phyloP scores from a whole-genome alignment of 2,797 vertebrate species.

The Tragopan temminckii region DNA sequence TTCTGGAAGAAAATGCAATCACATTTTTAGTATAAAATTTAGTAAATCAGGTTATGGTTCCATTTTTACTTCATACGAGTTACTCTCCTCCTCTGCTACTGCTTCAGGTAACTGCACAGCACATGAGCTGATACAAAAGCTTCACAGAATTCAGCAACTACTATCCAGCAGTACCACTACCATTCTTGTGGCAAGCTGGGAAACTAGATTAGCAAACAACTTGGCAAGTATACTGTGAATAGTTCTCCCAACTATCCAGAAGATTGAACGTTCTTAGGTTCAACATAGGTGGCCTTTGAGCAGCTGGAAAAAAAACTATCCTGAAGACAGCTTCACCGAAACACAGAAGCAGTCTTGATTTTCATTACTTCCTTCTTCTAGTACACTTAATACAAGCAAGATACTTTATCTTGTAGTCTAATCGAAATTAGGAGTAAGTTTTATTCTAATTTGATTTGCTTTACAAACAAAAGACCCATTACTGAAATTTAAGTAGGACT shows the following conservation, averaged over 20 bases:
- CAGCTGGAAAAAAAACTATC: neutral
- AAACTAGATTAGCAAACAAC: neutral
- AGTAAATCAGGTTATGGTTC: neutral
- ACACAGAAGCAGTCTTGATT: neutral
- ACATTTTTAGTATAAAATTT: neutral
- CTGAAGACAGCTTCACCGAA: neutral
- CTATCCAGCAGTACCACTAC: neutral
- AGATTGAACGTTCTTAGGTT: neutral
- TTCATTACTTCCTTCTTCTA: neutral
- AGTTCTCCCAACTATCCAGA: neutral
- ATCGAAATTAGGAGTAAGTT: neutral
- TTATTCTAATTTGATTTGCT: neutral
- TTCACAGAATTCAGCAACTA: neutral
- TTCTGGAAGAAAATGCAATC: neutral
- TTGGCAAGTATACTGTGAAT: neutral
- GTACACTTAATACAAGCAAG: neutral
- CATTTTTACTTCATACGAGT: neutral
- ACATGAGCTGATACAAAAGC: neutral
- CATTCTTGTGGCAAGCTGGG: neutral
- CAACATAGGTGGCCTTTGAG: neutral
- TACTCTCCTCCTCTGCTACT: neutral
- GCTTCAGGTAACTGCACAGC: neutral
- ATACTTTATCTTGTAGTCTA: neutral
- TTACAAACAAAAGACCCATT: neutral
- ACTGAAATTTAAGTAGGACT: neutral